Conservation (phyloP, 1,140 invertebrate genomes). For the Nymphalis io region DNA sequence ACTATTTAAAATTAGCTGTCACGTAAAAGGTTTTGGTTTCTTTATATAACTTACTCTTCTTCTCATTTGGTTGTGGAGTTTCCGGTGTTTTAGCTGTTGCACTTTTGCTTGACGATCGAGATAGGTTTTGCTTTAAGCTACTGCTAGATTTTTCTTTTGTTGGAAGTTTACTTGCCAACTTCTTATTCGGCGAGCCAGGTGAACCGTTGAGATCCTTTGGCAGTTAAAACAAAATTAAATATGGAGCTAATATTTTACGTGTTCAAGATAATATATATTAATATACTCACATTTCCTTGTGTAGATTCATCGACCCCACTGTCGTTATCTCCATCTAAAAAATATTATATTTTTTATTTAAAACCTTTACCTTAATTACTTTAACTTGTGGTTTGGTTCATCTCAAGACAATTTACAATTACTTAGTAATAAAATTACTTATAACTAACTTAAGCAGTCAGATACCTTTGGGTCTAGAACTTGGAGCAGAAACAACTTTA, state of each 20-base stretch:
- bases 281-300: conserved; percentile 84
- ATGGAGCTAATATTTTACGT: not conserved
- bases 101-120: conserved; percentile 83
- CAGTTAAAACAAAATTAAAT: conserved; percentile 12
- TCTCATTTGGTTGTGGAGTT: conserved; percentile 82
- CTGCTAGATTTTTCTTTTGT: conserved; percentile 75
- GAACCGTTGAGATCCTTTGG: conserved; percentile 83
- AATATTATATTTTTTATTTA: not conserved
- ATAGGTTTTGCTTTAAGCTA: conserved; percentile 82
- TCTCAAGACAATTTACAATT: conserved; percentile 44
- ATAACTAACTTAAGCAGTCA: conserved; percentile 23
- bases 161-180: conserved; percentile 82
- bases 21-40: no score
- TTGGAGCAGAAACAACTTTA: conserved; percentile 66
- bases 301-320: conserved; percentile 89
- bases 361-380: not conserved
- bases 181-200: conserved; percentile 82
- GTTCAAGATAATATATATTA: not conserved
- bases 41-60: conserved; percentile 84
- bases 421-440: not conserved
- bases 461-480: conserved; percentile 71
- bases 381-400: conserved; percentile 49
- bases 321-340: conserved; percentile 89
- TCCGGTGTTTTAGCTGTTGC: conserved; percentile 85
- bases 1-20: no score